Base-by-base conservation (phyloP, 2,113 vertebrate genomes). In the Oreochromis niloticus region DNA sequence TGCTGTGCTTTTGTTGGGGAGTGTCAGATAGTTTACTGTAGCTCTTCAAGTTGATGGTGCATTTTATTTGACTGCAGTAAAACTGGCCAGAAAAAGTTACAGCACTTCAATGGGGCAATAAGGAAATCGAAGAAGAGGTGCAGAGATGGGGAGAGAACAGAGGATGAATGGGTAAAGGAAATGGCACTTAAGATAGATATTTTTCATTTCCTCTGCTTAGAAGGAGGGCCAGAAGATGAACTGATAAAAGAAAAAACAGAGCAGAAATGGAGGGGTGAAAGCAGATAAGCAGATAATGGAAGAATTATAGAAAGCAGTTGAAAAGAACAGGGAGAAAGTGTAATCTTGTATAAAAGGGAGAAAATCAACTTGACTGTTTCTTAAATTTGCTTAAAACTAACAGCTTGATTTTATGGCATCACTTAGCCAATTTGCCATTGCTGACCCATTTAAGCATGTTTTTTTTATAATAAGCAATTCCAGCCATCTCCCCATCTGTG, bases 31-130 rank as follows among this genome's bases (percentile, higher is more conserved):
- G 81, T 91, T 91, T 88, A 88, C 48, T 78, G 68, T 75, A 61
- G 85, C 82, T 54, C 52, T 78, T 85, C 43, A 80, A 75, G 46
- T 87, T 86, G 86, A 91, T 90, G 83, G 43, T 52, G 61, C 78
- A 46, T 91, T 91, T 88, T 91, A 91, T 88, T 80, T 46, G 55
- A 88, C 75, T 85, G 87, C 80, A 83, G 27, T 92, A 68, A 93
- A 93, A 94, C n/a, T 59, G 17, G 19, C 30, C 32, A 73, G 39
- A 22, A 48, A 85, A 90, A 78, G 84, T 88, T 82, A 88, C 11
- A 75, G 36, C 55, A 17, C 27, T 84, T 55, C 16, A 85, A 80
- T 54, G 10, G 56, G 81, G 73, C 24, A 63, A 66, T 80, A 82
- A 87, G 5, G 54, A 56, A 54, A 86, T 71, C 30, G 85, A 85